Evolutionary conservation across 2,113 vertebrate genomes (phyloP), one percentile per base, ranked within the genome.

Genomic region (Glaucomys volans): DNA sequence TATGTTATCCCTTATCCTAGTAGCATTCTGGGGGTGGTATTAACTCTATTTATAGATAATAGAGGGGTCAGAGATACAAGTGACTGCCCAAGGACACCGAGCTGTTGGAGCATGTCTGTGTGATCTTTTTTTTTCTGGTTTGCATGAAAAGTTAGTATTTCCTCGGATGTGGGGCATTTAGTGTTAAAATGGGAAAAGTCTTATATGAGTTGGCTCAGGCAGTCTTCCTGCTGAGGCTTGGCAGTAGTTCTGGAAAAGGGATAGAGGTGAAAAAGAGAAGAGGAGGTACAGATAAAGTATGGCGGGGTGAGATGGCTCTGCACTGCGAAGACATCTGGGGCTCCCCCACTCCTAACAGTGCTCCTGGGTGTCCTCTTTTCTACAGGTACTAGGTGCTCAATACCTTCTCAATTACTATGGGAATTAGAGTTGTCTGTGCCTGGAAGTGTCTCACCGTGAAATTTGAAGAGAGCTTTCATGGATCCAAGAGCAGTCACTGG

Each of bases 261-360:
- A 11, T 24, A 0, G n/a, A 64, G 7, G 13, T 42, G n/a, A 90
- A 13, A 64, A 10, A 84, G 67, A 52, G 66, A 22, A 74, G 50
- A n/a, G 40, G n/a, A 42, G 28, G 26, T 28, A 26, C 24, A 32
- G 42, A 42, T 28, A 22, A 35, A 12, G 71, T 9, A 72, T 20
- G 16, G 6, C 40, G 32, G 80, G 37, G 26, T 77, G 4, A 66
- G 32, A 54, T 32, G 59, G 22, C 18, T 13, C n/a, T 47, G 77
- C 1, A 50, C 37, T 67, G 76, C 44, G 50, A 50, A 69, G 79
- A 50, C 0, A 0, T 26, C 37, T 3, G 0, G 2, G 12, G 35
- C 26, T n/a, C n/a, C 59, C 42, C n/a, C 2, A 0, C 1, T 50
- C 8, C 37, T 4, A 9, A 8, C 6, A 12, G 47, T n/a, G 52